Base-by-base conservation (phyloP, 2,797 vertebrate species). In the Manis pentadactyla region DNA sequence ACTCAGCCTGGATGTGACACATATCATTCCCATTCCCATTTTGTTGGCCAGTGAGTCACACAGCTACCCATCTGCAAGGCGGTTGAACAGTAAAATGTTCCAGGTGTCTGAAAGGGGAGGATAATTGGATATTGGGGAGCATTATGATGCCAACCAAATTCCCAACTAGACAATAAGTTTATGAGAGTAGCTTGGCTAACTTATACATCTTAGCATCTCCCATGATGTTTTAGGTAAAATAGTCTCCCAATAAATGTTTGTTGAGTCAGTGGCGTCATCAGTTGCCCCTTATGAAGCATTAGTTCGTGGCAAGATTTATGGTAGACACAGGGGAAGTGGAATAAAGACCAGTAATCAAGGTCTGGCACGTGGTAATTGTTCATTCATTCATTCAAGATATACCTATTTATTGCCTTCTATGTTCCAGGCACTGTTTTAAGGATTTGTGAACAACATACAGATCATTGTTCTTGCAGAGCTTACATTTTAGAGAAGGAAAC, bases 291-390 rank as follows among this genome's bases (percentile, higher is more conserved):
- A 87, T 37, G 61, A 89, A 94, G 68, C 66, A 87, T 88, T 93
- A 57, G 46, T 77, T 93, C 96, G 53, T 64, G 57, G 66, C 4
- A 88, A 79, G 79, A 51, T 88, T 71, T 85, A 93, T 79, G 42
- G 5, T 57, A 74, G 53, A 39, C 34, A 63, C 5, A 71, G 68
- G 57, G n/a, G 31, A 37, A 79, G 31, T 57, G 66, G 34, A 83
- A 85, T 89, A 69, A 87, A 95, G 55, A 61, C 11, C 21, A n/a
- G 7, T 46, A 77, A 69, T 94, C 87, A 77, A 90, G n/a, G 23
- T 31, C 49, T 90, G 61, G 15, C 42, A 90, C 42, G 11, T 73
- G 42, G 17, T 49, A 64, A 34, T 31, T 0, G n/a, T 75, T 84
- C 71, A 89, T 90, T 87, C n/a, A 63, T 88, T 94, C 55, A 31